Conservation (phyloP, 2,888 invertebrate genomes). For the Parnassius orleans region DNA sequence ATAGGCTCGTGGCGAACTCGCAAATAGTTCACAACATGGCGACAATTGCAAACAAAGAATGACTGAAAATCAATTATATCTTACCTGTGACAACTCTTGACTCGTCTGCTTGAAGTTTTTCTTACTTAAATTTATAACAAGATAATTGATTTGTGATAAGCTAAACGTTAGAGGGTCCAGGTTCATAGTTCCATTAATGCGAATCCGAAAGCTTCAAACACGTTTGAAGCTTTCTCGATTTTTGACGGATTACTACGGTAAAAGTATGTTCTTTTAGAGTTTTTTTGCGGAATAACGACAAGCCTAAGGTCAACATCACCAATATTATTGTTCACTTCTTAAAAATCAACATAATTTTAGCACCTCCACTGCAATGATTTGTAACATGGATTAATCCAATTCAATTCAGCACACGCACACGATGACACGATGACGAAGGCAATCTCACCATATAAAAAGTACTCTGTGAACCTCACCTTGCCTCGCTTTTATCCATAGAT, state of each 20-base stretch:
- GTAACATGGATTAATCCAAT: slow-evolving; percentile 38
- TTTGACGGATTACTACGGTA: slow-evolving; percentile 84
- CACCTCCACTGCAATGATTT: slow-evolving; percentile 27
- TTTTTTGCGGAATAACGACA: slow-evolving; percentile 68
- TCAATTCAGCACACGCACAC: slow-evolving; percentile 53
- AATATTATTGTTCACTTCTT: slow-evolving; percentile 68
- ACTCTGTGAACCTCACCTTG: too few species aligned
- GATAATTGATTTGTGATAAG: slow-evolving; percentile 99
- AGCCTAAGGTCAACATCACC: slow-evolving; percentile 77
- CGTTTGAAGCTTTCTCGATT: slow-evolving; percentile 94
- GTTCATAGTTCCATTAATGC: slow-evolving; percentile 98
- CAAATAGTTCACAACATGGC: slow-evolving; percentile 68
- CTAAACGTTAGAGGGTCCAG: slow-evolving; percentile 99
- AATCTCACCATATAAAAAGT: too few species aligned
- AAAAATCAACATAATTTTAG: slow-evolving; percentile 61
- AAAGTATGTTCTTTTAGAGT: slow-evolving; percentile 67
- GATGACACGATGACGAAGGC: slow-evolving; percentile 65
- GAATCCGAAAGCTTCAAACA: slow-evolving; percentile 97
- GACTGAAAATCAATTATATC: slow-evolving; percentile 56
- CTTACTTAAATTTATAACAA: slow-evolving; percentile 97
- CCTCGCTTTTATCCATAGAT: too few species aligned
- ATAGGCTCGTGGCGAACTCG: slow-evolving; percentile 15
- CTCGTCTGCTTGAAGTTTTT: slow-evolving; percentile 96
- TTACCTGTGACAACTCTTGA: slow-evolving; percentile 94
- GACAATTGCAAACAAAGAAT: slow-evolving; percentile 69